These are phyloP conservation scores for Zaprionus taronus DNA, from an alignment of 1,140 invertebrate genomes.

Conservation along the genomic window DNA sequence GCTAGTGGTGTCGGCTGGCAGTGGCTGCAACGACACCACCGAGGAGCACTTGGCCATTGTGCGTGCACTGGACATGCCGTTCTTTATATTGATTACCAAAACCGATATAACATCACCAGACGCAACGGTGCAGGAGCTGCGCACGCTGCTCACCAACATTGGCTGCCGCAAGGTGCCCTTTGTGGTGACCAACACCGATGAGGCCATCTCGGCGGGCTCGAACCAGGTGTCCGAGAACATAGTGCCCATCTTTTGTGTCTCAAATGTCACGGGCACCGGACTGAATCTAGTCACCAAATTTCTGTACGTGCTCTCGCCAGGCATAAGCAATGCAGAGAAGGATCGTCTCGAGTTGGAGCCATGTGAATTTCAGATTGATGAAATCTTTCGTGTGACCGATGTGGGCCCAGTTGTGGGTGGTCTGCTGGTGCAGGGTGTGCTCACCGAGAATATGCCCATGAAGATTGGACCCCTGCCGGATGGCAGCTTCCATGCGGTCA, in stretches of 20 bases:
- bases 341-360: constrained; percentile 91
- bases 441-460: constrained; percentile 90
- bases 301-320: constrained; percentile 90
- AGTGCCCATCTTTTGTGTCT: constrained; percentile 96
- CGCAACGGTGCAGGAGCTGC: constrained; percentile 87
- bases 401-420: constrained; percentile 95
- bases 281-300: constrained; percentile 92
- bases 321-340: constrained; percentile 88
- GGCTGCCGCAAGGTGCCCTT: constrained; percentile 90
- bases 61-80: constrained; percentile 93
- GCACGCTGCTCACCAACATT: constrained; percentile 87
- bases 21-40: constrained; percentile 89
- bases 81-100: constrained; percentile 96
- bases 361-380: constrained; percentile 96
- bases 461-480: constrained; percentile 91
- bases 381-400: constrained; percentile 93
- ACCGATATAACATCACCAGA: constrained; percentile 90
- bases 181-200: constrained; percentile 88
- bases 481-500: constrained; percentile 92
- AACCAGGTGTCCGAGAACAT: constrained; percentile 88
- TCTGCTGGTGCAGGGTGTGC: constrained; percentile 92
- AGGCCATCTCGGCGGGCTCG: constrained; percentile 89
- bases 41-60: constrained; percentile 94
- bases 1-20: constrained; percentile 90
- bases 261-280: constrained; percentile 96